Evolutionary conservation across 2,113 vertebrate species (phyloP), one percentile per base, ranked within the genome.

Genomic region (Peromyscus polionotus): DNA sequence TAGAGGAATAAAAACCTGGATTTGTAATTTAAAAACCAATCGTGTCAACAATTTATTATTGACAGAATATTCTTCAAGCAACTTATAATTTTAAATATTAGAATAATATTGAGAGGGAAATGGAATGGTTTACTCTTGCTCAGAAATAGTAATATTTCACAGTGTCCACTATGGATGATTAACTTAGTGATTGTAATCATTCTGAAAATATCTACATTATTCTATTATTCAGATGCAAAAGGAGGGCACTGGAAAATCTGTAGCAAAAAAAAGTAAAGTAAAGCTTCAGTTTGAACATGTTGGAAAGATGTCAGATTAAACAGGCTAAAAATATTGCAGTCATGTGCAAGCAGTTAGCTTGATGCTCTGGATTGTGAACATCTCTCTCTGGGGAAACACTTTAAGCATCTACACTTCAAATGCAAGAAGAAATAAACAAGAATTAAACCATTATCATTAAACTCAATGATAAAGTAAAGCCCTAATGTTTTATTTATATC

Each of bases 111-210:
- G 68, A 28, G 80, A 96, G 26, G 90, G 5, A 97, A 97, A 89
- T 57, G 7, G 61, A 57, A 31, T 89, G 97, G 96, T 88, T 96
- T 92, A 95, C 95, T 89, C 84, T 75, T 70, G 26, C 31, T 96
- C 87, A 88, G n/a, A 98, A 98, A 84, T 88, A 42, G 42, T 42
- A 42, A 42, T 95, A 96, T 95, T 97, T 97, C 81, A 96, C 7
- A 16, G 2, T 0, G 0, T 89, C 93, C 57, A 81, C 90, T 84
- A 19, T 65, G 83, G 65, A 31, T 96, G 94, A 94, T 24, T 97
- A 96, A 48, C 22, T 97, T 92, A 94, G 96, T 19, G 88, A 31
- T 36, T 88, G 26, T 94, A 96, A 97, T 95, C 83, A 77, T 28
- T 96, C 88, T 95, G 92, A 86, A 70, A 4, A 45, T 22, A 96